Base-by-base conservation (phyloP, 92 coral and sea anemone species). In the Diadumene lineata region DNA sequence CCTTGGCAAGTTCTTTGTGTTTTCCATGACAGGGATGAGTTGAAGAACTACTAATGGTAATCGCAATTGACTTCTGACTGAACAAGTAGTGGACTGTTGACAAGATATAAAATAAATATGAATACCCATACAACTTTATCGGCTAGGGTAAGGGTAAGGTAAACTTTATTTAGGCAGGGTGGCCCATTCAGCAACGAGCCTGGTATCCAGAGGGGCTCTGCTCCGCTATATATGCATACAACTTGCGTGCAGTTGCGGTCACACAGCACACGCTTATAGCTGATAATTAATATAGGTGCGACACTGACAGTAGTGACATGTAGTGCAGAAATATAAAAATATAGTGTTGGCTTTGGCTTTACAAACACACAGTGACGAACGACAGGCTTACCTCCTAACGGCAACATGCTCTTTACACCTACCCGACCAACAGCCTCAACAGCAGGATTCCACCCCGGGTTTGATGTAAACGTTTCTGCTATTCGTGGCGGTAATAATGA, bases 361-460 rank as follows among this genome's bases (percentile, higher is more conserved):
- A n/a, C n/a, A n/a, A n/a, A n/a, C n/a, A n/a, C n/a, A n/a, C n/a
- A n/a, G n/a, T n/a, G n/a, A n/a, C n/a, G n/a, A n/a, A n/a, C n/a
- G n/a, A n/a, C n/a, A 33, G 11, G 28, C 75, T 18, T 68, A 78
- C 82, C 77, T 34, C 77, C 78, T 4, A 64, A 75, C 60, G 92
- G 89, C 56, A 90, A 70, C 73, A 84, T 63, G 62, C 96, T 83
- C 89, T 84, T 90, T 48, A 87, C 92, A 16, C 96, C 96, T 33
- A 90, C 87, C 24, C 96, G 79, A 33, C 96, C 92, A 2, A 90
- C 81, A 43, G 96, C 88, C 31, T 90, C 96, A 27, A 90, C 78
- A 33, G 84, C 88, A 13, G 86, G 82, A 31, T 74, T 79, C 96
- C 96, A 90, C 28, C 85, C 73, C 18, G 96, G 96, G 61, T 90